Conservation (phyloP, 92 coral and sea anemone genomes). For the Desmophyllum pertusum region DNA sequence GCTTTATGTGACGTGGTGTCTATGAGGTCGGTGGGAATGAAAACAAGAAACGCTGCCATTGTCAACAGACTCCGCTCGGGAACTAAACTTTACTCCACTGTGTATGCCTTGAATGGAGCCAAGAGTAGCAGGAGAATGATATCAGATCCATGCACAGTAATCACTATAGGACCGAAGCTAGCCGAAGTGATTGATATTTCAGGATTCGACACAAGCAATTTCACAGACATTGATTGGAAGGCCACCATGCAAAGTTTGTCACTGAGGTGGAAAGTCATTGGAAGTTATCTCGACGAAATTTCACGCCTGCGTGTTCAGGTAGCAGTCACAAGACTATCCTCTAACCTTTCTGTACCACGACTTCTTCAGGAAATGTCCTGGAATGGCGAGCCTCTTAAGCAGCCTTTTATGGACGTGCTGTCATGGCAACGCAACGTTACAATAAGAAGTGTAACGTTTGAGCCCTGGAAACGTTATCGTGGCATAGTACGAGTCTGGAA, state of each 20-base stretch:
- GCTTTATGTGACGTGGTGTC: constrained; percentile 64
- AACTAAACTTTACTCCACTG: constrained; percentile 63
- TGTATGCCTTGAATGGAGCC: constrained; percentile 67
- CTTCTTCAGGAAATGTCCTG: constrained; percentile 38
- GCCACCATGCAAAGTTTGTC: constrained; percentile 58
- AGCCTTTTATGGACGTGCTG: constrained; percentile 62
- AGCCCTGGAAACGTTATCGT: constrained; percentile 75
- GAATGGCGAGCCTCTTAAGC: constrained; percentile 66
- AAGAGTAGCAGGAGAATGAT: constrained; percentile 57
- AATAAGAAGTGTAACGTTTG: constrained; percentile 55
- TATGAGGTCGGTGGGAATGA: constrained; percentile 32
- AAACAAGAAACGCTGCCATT: constrained; percentile 53
- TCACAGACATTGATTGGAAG: constrained; percentile 80
- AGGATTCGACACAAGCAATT: constrained; percentile 19
- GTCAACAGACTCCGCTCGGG: constrained; percentile 57
- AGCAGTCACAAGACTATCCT: constrained; percentile 51
- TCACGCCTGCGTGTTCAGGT: constrained; percentile 64
- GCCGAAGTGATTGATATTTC: constrained; percentile 54
- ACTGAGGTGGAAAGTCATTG: constrained; percentile 58
- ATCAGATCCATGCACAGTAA: constrained; percentile 43
- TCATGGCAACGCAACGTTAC: constrained; percentile 48
- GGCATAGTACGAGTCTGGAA: constrained; percentile 63
- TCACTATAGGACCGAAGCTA: constrained; percentile 61
- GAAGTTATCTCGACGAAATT: constrained; percentile 37
- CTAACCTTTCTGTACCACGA: constrained; percentile 40